Evolutionary conservation across 2,888 invertebrate genomes (phyloP).

Genomic region (Phengaris alcon): DNA sequence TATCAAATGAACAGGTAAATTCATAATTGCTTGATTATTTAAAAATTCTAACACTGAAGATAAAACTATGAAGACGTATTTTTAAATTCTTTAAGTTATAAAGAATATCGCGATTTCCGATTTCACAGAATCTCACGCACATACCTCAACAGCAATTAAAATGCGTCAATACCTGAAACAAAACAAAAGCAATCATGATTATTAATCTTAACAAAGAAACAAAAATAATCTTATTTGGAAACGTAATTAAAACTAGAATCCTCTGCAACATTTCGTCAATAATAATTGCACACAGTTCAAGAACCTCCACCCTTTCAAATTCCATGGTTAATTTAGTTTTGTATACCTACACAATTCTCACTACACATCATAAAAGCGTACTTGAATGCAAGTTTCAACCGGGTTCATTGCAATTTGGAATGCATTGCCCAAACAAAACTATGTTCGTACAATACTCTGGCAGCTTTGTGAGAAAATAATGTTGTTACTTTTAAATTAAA

Average conservation of each 20-base stretch:
- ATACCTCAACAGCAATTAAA: constrained; percentile 13
- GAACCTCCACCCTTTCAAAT: constrained; percentile 42
- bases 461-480: constrained; percentile 46
- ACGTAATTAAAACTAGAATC: background rate
- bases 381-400: constrained; percentile 48
- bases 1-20: no score
- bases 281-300: constrained; percentile 40
- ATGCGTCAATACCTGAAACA: constrained; percentile 29
- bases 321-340: constrained; percentile 48
- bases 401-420: constrained; percentile 56
- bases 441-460: constrained; percentile 42
- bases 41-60: no score
- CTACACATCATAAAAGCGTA: constrained; percentile 46
- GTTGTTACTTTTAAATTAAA: constrained; percentile 46
- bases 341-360: constrained; percentile 47
- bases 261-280: background rate
- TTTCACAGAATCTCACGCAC: constrained; percentile 1
- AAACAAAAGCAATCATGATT: constrained; percentile 23
- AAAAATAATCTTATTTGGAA: background rate
- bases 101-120: background rate
- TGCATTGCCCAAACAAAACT: constrained; percentile 59
- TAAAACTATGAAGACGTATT: no score
- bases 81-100: background rate
- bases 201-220: constrained; percentile 33
- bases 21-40: no score